phyloP scores from a whole-genome alignment of 2,113 vertebrate species.

The Gopherus flavomarginatus region DNA sequence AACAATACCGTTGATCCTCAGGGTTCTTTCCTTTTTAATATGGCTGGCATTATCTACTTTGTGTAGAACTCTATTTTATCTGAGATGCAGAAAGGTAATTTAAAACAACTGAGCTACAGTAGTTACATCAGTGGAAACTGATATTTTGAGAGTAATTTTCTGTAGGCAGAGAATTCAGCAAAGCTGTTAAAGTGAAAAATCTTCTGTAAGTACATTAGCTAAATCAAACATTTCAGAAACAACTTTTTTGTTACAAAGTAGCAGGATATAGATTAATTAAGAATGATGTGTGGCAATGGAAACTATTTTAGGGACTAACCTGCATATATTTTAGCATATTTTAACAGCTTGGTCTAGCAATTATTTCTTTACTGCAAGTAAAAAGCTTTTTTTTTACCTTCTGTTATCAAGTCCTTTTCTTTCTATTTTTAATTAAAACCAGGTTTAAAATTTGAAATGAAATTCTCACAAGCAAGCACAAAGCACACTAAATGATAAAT shows the following conservation, averaged over 20 bases:
- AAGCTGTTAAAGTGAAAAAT: not conserved
- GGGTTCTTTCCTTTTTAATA: not conserved
- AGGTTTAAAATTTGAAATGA: not conserved
- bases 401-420: conserved; percentile 4
- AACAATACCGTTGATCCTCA: not conserved
- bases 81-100: not conserved
- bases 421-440: conserved; percentile 36
- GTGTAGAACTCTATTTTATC: not conserved
- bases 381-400: conserved; percentile 33
- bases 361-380: not conserved
- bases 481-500: not conserved
- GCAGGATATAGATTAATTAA: not conserved
- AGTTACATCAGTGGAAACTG: not conserved
- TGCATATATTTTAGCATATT: conserved; percentile 1
- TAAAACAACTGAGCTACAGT: not conserved
- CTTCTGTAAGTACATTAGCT: not conserved
- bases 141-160: not conserved
- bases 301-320: conserved; percentile 26
- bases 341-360: conserved; percentile 19
- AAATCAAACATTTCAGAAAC: conserved; percentile 9
- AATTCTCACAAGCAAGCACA: not conserved
- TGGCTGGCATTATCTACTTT: not conserved
- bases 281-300: not conserved
- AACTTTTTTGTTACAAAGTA: not conserved
- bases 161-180: not conserved